Evolutionary conservation across 2,113 vertebrate genomes (phyloP).

Genomic region (Aptenodytes forsteri): DNA sequence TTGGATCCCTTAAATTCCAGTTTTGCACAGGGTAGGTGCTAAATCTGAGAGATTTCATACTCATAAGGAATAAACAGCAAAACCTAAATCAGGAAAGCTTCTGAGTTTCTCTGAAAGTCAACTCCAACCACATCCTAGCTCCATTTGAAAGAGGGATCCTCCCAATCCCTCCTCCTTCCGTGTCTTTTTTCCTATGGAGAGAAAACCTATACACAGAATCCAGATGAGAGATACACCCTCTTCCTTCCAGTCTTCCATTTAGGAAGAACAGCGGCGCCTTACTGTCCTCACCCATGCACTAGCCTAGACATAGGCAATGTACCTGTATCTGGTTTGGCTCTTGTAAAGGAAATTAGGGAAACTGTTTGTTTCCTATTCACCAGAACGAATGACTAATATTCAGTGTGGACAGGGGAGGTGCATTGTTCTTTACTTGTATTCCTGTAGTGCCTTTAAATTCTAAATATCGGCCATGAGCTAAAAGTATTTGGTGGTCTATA

Average conservation of each 20-base stretch:
- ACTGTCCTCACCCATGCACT: not conserved
- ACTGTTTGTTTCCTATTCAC: accelerated
- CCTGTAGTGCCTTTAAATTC: not conserved
- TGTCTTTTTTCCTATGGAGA: not conserved
- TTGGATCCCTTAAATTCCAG: not conserved
- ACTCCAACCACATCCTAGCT: not conserved
- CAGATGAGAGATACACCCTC: not conserved
- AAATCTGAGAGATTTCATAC: not conserved
- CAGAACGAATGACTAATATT: not conserved
- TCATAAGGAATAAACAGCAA: not conserved
- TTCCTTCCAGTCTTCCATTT: not conserved
- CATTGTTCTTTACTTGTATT: not conserved
- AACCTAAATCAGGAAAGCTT: not conserved
- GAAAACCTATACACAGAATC: not conserved
- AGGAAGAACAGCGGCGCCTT: not conserved
- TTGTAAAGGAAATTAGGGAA: not conserved
- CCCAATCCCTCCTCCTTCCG: not conserved
- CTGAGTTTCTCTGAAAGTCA: not conserved
- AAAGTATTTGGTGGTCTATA: not conserved
- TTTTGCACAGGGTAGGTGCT: not conserved
- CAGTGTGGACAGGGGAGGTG: not conserved
- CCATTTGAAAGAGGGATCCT: not conserved
- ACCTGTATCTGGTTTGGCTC: not conserved
- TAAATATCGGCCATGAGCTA: not conserved
- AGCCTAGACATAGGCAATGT: not conserved